A percentile compares a stretch with the other conserved stretches of the same genome.
These are phyloP conservation scores for Chrysocyon brachyurus DNA, from an alignment of 2,797 vertebrate genomes.

Conservation along the genomic window DNA sequence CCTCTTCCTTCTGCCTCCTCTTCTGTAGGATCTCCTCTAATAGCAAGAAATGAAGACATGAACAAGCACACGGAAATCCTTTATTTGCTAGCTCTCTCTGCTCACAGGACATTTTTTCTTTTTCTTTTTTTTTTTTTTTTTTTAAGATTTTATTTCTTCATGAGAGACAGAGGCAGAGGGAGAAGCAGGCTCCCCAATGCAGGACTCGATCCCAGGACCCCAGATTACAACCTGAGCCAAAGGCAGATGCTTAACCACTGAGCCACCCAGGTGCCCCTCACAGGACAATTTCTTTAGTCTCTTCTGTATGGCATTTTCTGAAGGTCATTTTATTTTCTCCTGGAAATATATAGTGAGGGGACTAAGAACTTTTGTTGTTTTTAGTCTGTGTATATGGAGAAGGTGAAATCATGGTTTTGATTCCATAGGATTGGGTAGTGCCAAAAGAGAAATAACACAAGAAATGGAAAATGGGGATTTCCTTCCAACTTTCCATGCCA, in stretches of 20 bases:
- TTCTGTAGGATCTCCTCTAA: background rate
- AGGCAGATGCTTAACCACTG: too few species aligned
- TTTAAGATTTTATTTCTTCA: too few species aligned
- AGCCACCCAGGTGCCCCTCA: background rate
- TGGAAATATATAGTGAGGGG: background rate
- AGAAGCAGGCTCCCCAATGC: too few species aligned
- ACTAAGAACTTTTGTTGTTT: slow-evolving; percentile 36
- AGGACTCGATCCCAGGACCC: too few species aligned
- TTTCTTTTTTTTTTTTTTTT: too few species aligned
- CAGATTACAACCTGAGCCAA: too few species aligned
- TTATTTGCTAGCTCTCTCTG: background rate
- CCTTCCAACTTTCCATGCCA: background rate
- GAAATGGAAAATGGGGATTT: slow-evolving; percentile 58
- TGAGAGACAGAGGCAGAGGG: too few species aligned
- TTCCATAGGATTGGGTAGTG: slow-evolving; percentile 39
- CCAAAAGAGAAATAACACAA: slow-evolving; percentile 36
- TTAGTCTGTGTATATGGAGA: background rate
- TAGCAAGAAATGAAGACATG: background rate
- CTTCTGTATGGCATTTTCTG: background rate
- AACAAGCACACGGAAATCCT: background rate
- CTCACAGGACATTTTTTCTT: background rate
- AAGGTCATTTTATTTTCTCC: slow-evolving; percentile 60
- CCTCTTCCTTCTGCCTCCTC: background rate
- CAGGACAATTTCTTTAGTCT: background rate
- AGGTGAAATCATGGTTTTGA: slow-evolving; percentile 55